Base-by-base conservation (phyloP, 2,888 invertebrate species). In the Netelia virgata region DNA sequence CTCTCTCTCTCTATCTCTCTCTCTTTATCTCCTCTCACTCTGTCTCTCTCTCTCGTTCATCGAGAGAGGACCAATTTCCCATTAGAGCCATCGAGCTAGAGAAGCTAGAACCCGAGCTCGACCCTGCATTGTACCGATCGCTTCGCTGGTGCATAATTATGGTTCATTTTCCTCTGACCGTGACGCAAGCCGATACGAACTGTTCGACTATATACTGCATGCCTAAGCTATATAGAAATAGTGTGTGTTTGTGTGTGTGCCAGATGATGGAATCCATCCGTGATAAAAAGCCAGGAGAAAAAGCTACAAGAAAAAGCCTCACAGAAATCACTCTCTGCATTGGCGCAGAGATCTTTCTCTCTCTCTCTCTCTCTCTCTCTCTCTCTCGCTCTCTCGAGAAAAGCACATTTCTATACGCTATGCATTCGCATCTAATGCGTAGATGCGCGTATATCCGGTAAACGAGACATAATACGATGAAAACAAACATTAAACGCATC, bases 121-220 rank as follows among this genome's bases (percentile, higher is more conserved):
- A 84, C 66, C 75, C 80, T 69, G 63, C 61, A 80, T 84, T 83
- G 70, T 79, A 57, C 73, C 66, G 80, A 84, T 66, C 80, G 72
- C 63, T 83, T 64, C 61, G 73, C 57, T 77, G 63, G 53, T 70
- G 80, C 80, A 84, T 84, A 84, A 84, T 76, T 84, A 84, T 63
- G 66, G 74, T 76, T 80, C 50, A 76, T 84, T 84, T 80, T 80
- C 68, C 55, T 47, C 72, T 36, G 72, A 80, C 69, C 76, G 76
- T 84, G 80, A 84, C 80, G 84, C 66, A 80, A 84, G 64, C 63
- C 63, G 70, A 75, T 75, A 63, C 10, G 28, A 36, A 14, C 59
- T 9, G 36, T 23, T 36, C 11, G 11, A 57, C 6, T 61, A 69
- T 47, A 23, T 69, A 47, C 8, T 50, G 69, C 28, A n/a, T 53